Evolutionary conservation across 2,113 vertebrate genomes (phyloP), one percentile per base, ranked within the genome.

Genomic region (Galemys pyrenaicus): DNA sequence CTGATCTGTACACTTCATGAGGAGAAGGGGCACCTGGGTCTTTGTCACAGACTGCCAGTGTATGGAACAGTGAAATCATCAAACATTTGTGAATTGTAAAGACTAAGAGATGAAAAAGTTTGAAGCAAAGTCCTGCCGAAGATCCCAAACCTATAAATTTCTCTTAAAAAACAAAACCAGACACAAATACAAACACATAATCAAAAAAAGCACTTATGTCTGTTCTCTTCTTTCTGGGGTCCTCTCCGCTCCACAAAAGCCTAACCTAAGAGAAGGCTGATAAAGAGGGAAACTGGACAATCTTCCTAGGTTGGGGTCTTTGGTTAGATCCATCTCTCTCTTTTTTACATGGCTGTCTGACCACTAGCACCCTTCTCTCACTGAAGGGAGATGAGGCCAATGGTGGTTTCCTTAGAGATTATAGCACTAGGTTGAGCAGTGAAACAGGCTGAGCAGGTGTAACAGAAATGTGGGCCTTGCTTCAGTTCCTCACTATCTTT

Each of bases 401-500:
- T 0, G 80, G 9, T 19, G 37, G 54, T 86, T 17, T 79, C 81
- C 74, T 80, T 77, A 39, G 32, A 87, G 79, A 83, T 37, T 17
- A 56, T 56, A 62, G 58, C 51, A 90, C 17, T 51, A 79, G 35
- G 22, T 9, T n/a, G 24, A 86, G 24, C 19, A 24, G 65, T 74
- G 35, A 73, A 79, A 93, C 65, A 77, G 56, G 87, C 68, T 84
- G 16, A 77, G 41, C n/a, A 71, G 58, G 71, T 35, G 35, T 22
- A 26, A 44, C 49, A 71, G 46, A 80, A 71, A 81, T 44, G 49
- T 44, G 39, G 67, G 39, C 41, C 73, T 81, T 77, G 41, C 71
- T 88, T 95, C 67, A 58, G 60, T 82, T 81, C 41, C 74, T 94
- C 80, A 78, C 22, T 32, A 70, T 70, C 32, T 82, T 86, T 80